Conservation (phyloP, 2,113 vertebrate species). For the Rhynchomys soricoides region DNA sequence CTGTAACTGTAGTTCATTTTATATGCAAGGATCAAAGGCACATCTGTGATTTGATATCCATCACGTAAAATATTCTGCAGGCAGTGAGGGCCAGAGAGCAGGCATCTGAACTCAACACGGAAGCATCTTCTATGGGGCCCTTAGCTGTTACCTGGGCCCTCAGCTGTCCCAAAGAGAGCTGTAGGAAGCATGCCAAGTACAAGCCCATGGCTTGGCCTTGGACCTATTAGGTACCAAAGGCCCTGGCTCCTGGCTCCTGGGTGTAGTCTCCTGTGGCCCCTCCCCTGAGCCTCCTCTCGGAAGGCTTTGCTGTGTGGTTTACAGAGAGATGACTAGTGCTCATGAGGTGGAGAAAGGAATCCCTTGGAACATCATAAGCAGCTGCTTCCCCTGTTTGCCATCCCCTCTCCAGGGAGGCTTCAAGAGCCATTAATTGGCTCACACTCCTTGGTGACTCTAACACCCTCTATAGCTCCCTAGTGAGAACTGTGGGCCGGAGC, state of each 20-base stretch:
- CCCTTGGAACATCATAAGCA: background rate
- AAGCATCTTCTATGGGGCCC: background rate
- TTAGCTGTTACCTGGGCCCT: too few relatives aligned
- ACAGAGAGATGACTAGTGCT: background rate
- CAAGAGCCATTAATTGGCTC: background rate
- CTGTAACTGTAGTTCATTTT: background rate
- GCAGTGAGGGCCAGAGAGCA: background rate
- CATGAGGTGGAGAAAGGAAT: background rate
- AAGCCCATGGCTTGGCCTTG: background rate
- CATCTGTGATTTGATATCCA: background rate
- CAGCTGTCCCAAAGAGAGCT: background rate
- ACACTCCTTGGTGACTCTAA: too few relatives aligned
- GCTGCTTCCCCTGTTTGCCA: background rate
- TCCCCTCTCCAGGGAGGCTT: background rate
- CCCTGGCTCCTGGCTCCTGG: background rate
- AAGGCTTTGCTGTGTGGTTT: background rate
- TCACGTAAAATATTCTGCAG: background rate
- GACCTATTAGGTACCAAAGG: background rate
- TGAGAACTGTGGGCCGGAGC: background rate
- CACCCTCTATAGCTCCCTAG: background rate
- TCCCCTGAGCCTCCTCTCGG: background rate
- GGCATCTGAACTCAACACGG: accelerated
- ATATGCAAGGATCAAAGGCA: background rate
- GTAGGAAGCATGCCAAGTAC: too few relatives aligned
- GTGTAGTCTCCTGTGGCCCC: background rate